Conservation (phyloP, 2,888 invertebrate genomes). For the Pyrochroa serraticornis region DNA sequence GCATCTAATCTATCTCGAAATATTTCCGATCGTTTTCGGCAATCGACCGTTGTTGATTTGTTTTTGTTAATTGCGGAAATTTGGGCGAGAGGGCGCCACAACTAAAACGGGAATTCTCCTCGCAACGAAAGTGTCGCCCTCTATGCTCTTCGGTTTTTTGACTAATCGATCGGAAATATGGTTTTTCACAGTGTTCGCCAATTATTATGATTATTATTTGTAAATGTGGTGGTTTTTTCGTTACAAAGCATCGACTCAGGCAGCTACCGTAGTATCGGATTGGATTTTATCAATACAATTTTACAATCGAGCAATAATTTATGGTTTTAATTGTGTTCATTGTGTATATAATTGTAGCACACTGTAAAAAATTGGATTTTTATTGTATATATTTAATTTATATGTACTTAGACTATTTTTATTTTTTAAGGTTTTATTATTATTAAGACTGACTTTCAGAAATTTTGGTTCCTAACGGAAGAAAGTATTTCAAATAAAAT, state of each 20-base stretch:
- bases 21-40: no score
- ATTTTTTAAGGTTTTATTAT: conserved; percentile 50
- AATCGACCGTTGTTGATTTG: no score
- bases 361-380: conserved; percentile 44
- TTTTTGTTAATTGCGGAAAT: no score
- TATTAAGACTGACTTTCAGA: conserved; percentile 59
- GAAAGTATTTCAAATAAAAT: conserved; percentile 52
- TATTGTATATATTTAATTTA: conserved; percentile 52
- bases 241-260: conserved; percentile 6
- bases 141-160: background rate
- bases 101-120: no score
- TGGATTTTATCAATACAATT: background rate
- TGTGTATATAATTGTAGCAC: conserved; percentile 42
- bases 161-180: background rate
- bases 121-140: no score
- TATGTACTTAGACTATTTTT: conserved; percentile 48
- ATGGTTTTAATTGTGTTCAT: conserved; percentile 14
- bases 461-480: conserved; percentile 59
- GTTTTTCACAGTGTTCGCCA: conserved; percentile 28
- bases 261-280: conserved; percentile 10
- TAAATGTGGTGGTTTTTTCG: conserved; percentile 14
- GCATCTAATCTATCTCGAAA: no score
- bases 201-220: conserved; percentile 17
- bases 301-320: background rate
- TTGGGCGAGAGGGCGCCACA: no score